Evolutionary conservation across 1,140 invertebrate species (phyloP), one percentile per base, ranked within the genome.

Genomic region (Aphelenchoides besseyi): DNA sequence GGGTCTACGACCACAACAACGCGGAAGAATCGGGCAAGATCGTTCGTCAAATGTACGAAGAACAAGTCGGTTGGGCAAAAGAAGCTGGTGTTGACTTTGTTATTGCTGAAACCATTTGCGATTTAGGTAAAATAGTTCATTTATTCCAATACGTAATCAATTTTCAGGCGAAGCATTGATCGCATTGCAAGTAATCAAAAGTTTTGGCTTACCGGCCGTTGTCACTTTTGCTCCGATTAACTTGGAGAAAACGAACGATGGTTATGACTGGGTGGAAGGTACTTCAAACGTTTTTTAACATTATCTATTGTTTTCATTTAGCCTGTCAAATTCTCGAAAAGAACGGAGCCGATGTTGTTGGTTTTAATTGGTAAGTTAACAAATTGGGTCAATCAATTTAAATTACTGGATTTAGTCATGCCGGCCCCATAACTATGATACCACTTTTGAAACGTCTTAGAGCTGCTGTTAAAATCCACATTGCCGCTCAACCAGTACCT

Each of bases 31-130:
- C 16, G 70, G 26, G n/a, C 16, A 29, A 23, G 16, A 29, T 69
- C 35, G 68, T 71, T 29, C 12, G 32, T 3, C 18, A 66, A 23
- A 68, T 72, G 32, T 71, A 53, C 16, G n/a, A 85, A 81, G 83
- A 84, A 62, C 83, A 85, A 68, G 68, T 82, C n/a, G 67, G 80
- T 33, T 84, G 82, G 82, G 81, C 82, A 0, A 73, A 74, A 2
- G 77, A 84, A 55, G 78, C 70, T 12, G 77, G 76, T 12, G 81
- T 75, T 8, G 82, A 85, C 69, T 85, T 68, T 41, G 81, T 85
- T 26, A 66, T 85, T 16, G 83, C 72, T 5, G 83, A 85, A 57
- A 83, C 83, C 0, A 84, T 81, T 59, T 52, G 57, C 18, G 71
- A 83, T 12, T 53, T 77, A 1, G 81, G 75, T n/a, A 36, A n/a